These are phyloP conservation scores for Tiphia femorata DNA, from an alignment of 2,888 invertebrate genomes.

Conservation along the genomic window DNA sequence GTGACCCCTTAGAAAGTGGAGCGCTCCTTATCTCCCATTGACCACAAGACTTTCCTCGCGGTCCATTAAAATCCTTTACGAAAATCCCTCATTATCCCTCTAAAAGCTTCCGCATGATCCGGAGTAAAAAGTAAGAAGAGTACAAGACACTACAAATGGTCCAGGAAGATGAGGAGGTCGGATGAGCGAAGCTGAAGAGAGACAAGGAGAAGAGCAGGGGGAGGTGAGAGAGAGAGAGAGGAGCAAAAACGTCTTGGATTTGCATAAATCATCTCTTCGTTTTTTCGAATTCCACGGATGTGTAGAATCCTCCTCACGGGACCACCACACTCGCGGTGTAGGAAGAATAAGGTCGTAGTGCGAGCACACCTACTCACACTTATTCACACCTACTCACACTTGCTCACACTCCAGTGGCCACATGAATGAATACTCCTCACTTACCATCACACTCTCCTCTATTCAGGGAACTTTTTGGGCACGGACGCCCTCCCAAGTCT, in stretches of 20 bases:
- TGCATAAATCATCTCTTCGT: slow-evolving; percentile 34
- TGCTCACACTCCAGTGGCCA: not conserved
- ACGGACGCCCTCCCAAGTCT: slow-evolving; percentile 3
- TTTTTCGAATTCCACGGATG: slow-evolving; percentile 9
- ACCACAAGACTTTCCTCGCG: not conserved
- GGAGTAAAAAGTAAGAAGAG: too few relatives aligned
- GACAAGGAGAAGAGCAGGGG: not conserved
- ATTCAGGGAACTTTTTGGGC: slow-evolving; percentile 15
- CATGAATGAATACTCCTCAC: too few relatives aligned
- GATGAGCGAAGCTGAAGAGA: not conserved
- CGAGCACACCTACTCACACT: not conserved
- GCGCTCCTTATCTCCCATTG: not conserved
- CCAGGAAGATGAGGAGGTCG: not conserved
- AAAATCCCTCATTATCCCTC: slow-evolving; percentile 27
- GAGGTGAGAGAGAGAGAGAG: not conserved
- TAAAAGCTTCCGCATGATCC: slow-evolving; percentile 30
- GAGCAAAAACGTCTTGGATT: slow-evolving; percentile 1
- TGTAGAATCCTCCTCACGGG: too few relatives aligned
- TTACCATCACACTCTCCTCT: too few relatives aligned
- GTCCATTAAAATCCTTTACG: slow-evolving; percentile 31
- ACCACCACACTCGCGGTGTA: too few relatives aligned
- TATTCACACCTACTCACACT: not conserved
- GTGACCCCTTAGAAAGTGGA: too few relatives aligned
- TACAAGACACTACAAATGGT: not conserved
- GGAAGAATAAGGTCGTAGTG: not conserved